These are phyloP conservation scores for Petrocephalus zakoni DNA, from an alignment of 2,113 vertebrate genomes.

Conservation along the genomic window DNA sequence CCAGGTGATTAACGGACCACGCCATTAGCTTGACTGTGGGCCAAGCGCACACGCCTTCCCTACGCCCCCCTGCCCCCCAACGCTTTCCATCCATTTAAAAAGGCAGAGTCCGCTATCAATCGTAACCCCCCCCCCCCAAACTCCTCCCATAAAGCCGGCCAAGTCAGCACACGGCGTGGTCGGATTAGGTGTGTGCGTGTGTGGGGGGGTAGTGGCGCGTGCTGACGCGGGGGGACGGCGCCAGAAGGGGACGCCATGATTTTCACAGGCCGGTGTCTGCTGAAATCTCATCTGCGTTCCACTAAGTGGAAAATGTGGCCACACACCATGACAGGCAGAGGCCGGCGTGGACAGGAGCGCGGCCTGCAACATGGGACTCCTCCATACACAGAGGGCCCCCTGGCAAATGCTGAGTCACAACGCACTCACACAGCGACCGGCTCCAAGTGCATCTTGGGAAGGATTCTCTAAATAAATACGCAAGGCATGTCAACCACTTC, in stretches of 20 bases:
- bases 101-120: slow-evolving; percentile 31
- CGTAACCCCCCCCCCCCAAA: background rate
- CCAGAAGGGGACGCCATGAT: background rate
- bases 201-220: background rate
- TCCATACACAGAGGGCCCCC: background rate
- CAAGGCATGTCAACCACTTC: background rate
- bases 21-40: slow-evolving; percentile 45
- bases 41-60: slow-evolving; percentile 31
- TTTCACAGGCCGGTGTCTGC: background rate
- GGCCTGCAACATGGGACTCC: background rate
- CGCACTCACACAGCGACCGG: background rate
- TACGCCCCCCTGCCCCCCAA: slow-evolving; percentile 30
- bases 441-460: background rate
- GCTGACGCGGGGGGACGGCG: background rate
- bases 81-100: slow-evolving; percentile 49
- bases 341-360: background rate
- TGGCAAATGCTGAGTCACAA: slow-evolving; percentile 2
- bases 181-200: background rate
- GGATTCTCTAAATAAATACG: background rate
- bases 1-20: slow-evolving; percentile 51
- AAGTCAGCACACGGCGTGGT: background rate
- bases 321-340: background rate
- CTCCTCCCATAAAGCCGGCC: background rate
- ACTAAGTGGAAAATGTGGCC: background rate
- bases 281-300: background rate